Evolutionary conservation across 1,140 invertebrate species (phyloP).

Genomic region (Stegodyphus mimosarum): DNA sequence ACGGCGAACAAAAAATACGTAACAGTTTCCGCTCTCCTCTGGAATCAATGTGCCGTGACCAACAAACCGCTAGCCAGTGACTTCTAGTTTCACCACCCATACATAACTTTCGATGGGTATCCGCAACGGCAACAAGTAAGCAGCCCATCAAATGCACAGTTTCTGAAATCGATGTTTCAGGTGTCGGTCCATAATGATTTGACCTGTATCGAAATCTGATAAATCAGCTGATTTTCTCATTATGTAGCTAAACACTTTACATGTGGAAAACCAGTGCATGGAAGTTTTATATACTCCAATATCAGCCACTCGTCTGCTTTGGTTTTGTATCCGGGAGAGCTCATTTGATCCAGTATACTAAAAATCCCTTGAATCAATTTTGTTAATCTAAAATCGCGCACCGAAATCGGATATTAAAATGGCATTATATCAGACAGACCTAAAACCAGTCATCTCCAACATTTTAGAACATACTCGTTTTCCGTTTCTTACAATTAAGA

Average conservation of each 20-base stretch:
- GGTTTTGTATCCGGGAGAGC: background rate
- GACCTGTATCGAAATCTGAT: background rate
- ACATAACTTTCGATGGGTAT: background rate
- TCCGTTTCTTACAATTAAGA: too few species aligned
- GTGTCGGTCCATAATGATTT: background rate
- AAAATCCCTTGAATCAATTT: too few species aligned
- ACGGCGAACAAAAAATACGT: background rate
- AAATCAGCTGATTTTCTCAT: background rate
- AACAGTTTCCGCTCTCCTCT: background rate
- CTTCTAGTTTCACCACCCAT: background rate
- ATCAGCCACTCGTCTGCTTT: background rate
- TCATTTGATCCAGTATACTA: too few species aligned
- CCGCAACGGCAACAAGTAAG: background rate
- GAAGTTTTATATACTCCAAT: background rate
- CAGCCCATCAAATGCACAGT: background rate
- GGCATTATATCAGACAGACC: too few species aligned
- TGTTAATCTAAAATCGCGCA: too few species aligned
- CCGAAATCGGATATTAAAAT: too few species aligned
- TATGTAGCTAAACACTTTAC: background rate
- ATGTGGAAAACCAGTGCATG: background rate
- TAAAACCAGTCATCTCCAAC: too few species aligned
- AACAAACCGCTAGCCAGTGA: background rate
- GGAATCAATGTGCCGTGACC: background rate
- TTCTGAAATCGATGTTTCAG: too few species aligned
- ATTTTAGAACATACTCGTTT: too few species aligned